Percentiles rank a stretch among this genome's conserved stretches.
These are phyloP conservation scores for Stegana nigrithorax DNA, from an alignment of 2,888 invertebrate species.

Conservation along the genomic window DNA sequence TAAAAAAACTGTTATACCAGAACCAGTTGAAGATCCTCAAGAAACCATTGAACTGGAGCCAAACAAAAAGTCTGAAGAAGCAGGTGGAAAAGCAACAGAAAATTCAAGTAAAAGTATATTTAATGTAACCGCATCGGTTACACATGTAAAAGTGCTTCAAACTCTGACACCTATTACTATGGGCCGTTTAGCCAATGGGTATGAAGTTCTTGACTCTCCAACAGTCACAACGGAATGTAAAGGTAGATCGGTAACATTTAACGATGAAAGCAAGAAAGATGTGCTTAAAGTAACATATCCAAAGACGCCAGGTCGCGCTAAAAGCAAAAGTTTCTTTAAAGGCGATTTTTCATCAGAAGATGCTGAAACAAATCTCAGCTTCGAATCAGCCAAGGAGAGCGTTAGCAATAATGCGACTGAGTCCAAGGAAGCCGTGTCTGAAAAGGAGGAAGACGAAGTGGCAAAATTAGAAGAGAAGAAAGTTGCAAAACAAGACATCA, in stretches of 20 bases:
- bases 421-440: background rate
- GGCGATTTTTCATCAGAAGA: constrained; percentile 26
- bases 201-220: no score
- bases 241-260: constrained; percentile 51
- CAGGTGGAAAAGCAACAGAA: background rate
- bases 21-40: background rate
- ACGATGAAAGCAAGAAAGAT: constrained; percentile 27
- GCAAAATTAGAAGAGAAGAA: no score
- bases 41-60: background rate
- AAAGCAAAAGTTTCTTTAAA: constrained; percentile 37
- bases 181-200: background rate
- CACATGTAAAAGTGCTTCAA: constrained; percentile 9
- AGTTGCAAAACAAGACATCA: no score
- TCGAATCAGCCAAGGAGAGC: constrained; percentile 12
- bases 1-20: background rate
- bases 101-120: background rate
- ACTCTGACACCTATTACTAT: constrained; percentile 21
- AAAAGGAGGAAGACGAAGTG: constrained; percentile 16
- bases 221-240: no score
- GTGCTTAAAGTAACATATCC: constrained; percentile 45
- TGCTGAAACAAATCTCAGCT: constrained; percentile 7
- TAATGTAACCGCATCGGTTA: constrained; percentile 10
- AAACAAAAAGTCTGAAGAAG: background rate
- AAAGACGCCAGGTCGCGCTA: constrained; percentile 50
- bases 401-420: no score